phyloP scores from a whole-genome alignment of 30 jellyfish, hydroid and myxozoan genomes.

The Morbakka virulenta region DNA sequence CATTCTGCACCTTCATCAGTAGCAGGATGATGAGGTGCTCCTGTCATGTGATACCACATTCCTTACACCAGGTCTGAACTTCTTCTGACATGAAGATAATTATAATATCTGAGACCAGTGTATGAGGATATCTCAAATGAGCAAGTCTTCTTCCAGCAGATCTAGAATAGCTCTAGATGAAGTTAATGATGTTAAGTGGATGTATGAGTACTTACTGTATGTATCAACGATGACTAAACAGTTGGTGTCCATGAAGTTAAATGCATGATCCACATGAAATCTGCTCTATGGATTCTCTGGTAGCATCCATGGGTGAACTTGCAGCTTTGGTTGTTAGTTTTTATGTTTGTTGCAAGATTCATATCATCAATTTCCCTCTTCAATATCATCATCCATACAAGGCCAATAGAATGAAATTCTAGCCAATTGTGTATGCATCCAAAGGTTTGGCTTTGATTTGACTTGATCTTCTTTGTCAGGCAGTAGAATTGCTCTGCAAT shows the following conservation, averaged over 20 bases:
- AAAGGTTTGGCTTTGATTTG: no score
- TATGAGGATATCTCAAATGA: neutral
- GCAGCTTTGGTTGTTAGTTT: conserved; percentile 1
- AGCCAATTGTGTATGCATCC: conserved; percentile 32
- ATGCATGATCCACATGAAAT: conserved; percentile 25
- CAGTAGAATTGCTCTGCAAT: no score
- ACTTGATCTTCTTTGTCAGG: no score
- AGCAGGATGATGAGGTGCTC: conserved; percentile 40
- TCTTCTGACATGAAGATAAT: neutral
- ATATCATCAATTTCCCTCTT: neutral
- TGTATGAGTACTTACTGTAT: conserved; percentile 22
- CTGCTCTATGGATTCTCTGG: conserved; percentile 32
- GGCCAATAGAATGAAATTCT: conserved; percentile 47
- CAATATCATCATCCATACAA: neutral
- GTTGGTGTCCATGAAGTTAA: conserved; percentile 5
- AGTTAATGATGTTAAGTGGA: neutral
- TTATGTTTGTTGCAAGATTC: conserved; percentile 17
- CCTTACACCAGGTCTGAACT: neutral
- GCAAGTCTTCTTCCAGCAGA: conserved; percentile 1
- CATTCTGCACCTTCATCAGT: no score
- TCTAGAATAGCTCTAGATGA: neutral
- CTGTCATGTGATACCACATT: conserved; percentile 1
- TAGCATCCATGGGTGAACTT: conserved; percentile 1
- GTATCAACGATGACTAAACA: conserved; percentile 24
- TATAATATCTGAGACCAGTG: conserved; percentile 11